A percentile compares a stretch with the other conserved stretches of the same genome.
Conservation (phyloP, 2,888 invertebrate genomes). For the Palloptera scutellata region DNA sequence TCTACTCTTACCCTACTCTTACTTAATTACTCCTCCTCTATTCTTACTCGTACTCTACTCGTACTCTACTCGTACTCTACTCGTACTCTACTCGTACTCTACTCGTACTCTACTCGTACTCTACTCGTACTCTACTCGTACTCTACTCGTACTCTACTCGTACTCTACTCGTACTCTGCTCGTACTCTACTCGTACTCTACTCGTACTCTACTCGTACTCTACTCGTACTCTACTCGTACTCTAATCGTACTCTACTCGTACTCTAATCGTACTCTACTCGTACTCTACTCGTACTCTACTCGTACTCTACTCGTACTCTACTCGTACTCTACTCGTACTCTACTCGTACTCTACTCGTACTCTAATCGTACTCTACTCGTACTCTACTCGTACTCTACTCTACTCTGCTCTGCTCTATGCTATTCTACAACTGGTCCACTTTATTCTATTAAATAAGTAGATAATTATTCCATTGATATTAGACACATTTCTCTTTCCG, state of each 20-base stretch:
- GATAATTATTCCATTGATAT: too few relatives aligned
- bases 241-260: conserved; percentile 30
- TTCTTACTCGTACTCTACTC: conserved; percentile 26
- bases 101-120: conserved; percentile 30
- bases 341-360: conserved; percentile 30
- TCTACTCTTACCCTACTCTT: conserved; percentile 26
- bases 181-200: conserved; percentile 30
- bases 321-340: conserved; percentile 27
- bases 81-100: conserved; percentile 29
- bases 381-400: conserved; percentile 30
- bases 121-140: conserved; percentile 29
- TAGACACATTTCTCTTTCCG: too few relatives aligned
- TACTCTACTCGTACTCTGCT: conserved; percentile 29
- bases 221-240: conserved; percentile 30
- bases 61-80: conserved; percentile 27
- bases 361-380: conserved; percentile 29
- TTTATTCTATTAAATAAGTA: too few relatives aligned
- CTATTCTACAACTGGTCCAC: too few relatives aligned
- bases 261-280: conserved; percentile 30
- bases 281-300: conserved; percentile 30
- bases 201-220: conserved; percentile 28
- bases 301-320: conserved; percentile 31
- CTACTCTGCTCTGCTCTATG: conserved; percentile 3
- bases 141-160: conserved; percentile 30
- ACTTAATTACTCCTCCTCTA: conserved; percentile 27